Conservation (phyloP, 2,797 vertebrate genomes). For the Nothura maculosa region DNA sequence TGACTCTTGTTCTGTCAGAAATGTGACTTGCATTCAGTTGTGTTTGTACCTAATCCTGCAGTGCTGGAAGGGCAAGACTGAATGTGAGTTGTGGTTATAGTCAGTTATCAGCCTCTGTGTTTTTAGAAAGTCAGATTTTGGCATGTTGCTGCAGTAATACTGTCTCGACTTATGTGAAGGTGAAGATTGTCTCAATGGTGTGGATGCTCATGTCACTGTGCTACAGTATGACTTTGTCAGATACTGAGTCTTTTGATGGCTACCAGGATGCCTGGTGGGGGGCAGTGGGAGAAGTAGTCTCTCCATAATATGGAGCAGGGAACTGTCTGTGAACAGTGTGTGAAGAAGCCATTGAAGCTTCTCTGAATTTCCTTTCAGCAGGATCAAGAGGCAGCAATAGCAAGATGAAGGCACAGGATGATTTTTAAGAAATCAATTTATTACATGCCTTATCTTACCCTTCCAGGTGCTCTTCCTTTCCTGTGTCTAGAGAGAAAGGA, state of each 20-base stretch:
- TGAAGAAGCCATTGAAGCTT: neutral
- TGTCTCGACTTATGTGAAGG: neutral
- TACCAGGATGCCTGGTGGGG: no score
- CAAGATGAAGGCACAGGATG: neutral
- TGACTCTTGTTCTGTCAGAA: neutral
- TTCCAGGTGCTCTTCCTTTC: neutral
- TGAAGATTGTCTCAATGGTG: neutral
- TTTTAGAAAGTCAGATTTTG: neutral
- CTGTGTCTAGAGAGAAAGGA: neutral
- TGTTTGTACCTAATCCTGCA: neutral
- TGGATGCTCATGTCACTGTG: neutral
- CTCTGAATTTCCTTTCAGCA: neutral
- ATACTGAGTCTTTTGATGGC: neutral
- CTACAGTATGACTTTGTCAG: neutral
- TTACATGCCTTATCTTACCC: neutral
- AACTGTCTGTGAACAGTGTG: neutral
- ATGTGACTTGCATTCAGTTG: neutral
- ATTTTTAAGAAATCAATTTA: neutral
- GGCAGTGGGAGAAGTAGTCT: neutral
- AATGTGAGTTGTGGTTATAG: no score
- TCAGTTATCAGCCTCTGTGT: no score
- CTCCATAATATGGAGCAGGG: neutral
- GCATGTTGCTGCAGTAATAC: neutral
- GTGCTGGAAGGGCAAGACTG: accelerated
- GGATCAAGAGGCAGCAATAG: neutral